Base-by-base conservation (phyloP, 2,113 vertebrate species). In the Rhagologus leucostigma region DNA sequence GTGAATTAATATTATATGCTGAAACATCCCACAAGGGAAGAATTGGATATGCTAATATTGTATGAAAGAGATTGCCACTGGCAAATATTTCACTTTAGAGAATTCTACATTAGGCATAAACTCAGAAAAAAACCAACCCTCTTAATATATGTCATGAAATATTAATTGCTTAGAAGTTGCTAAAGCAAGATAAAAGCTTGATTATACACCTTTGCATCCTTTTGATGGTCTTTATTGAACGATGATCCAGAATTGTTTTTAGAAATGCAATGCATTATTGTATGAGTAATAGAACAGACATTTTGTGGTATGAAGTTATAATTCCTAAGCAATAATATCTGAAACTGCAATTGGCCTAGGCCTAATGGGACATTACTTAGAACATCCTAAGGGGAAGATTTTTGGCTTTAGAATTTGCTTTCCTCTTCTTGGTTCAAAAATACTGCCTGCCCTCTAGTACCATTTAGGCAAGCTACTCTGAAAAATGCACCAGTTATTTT, bases 1-100 rank as follows among this genome's bases (percentile, higher is more conserved):
- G 85, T 87, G 94, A 98, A 98, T 98, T 97, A 98, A 97, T 97
- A 96, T 96, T 84, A 92, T 97, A 93, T 96, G 79, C 84, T 96
- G 87, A 97, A 98, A 97, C 84, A 96, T 92, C 75, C 77, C 97
- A 96, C 96, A 89, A 96, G 97, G 96, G 97, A 98, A 92, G 82
- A 95, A 96, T 96, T 97, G 82, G 80, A 32, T 96, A 90, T 98
- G 96, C 90, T 98, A 98, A 97, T 97, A 95, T 89, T 95, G 82
- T 89, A 92, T 96, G 84, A 97, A 96, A 97, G 93, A 91, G 92
- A 97, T 90, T 93, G 95, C 96, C 93, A 84, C 47, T 94, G 96
- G 97, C 96, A 97, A 98, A 96, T 96, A 93, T 94, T 96, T 98
- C 56, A 88, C 86, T 78, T 89, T 77, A 83, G 96, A 95, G 93